These are phyloP conservation scores for Oryzias curvinotus DNA, from an alignment of 2,113 vertebrate genomes.

Conservation along the genomic window DNA sequence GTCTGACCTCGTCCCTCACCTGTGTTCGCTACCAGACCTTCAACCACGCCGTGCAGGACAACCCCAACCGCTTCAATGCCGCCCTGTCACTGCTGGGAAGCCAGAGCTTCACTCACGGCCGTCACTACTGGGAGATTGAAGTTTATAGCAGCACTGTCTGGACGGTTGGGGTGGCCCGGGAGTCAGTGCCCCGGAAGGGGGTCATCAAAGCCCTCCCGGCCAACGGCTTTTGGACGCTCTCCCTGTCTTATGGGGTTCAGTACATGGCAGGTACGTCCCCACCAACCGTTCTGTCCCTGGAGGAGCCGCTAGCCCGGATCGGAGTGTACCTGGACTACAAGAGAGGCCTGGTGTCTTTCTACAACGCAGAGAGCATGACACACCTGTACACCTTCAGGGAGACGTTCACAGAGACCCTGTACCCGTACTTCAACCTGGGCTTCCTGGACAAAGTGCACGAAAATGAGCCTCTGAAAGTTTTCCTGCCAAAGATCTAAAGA, in stretches of 20 bases:
- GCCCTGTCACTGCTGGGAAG: constrained; percentile 79
- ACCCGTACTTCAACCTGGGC: constrained; percentile 80
- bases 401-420: constrained; percentile 76
- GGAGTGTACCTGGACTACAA: constrained; percentile 82
- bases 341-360: constrained; percentile 81
- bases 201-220: constrained; percentile 80
- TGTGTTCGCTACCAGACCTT: constrained; percentile 81
- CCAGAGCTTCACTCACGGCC: constrained; percentile 79
- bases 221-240: constrained; percentile 82
- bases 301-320: constrained; percentile 73
- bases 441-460: constrained; percentile 81
- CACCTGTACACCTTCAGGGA: constrained; percentile 82
- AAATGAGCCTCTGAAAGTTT: constrained; percentile 82
- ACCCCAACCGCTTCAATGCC: constrained; percentile 79
- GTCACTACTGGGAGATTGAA: constrained; percentile 83
- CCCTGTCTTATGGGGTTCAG: constrained; percentile 81
- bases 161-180: constrained; percentile 79
- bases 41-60: constrained; percentile 76
- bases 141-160: constrained; percentile 82
- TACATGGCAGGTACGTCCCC: constrained; percentile 81
- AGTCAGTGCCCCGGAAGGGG: constrained; percentile 78
- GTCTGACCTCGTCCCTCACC: constrained; percentile 78
- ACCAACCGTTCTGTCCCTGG: constrained; percentile 75
- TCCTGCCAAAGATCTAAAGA: constrained; percentile 77
- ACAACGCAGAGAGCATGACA: constrained; percentile 80